phyloP scores from a whole-genome alignment of 2,797 vertebrate genomes.

The Hydrolagus colliei region DNA sequence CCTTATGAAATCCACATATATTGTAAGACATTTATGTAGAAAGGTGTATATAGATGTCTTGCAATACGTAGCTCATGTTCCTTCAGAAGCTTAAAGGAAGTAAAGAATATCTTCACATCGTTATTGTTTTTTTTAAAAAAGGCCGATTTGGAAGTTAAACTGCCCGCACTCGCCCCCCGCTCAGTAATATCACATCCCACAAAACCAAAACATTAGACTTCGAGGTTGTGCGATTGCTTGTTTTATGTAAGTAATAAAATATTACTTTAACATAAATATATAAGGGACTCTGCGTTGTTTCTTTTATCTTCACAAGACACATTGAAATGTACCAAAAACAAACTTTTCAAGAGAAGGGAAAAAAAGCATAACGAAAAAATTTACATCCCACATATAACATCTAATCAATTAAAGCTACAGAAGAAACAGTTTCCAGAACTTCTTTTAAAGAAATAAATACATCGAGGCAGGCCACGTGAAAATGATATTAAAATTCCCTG shows the following conservation, averaged over 20 bases:
- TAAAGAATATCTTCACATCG: not conserved
- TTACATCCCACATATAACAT: constrained; percentile 80
- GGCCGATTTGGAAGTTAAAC: constrained; percentile 15
- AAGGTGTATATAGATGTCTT: not conserved
- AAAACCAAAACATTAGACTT: constrained; percentile 29
- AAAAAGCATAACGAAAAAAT: constrained; percentile 53
- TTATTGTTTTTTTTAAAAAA: not conserved
- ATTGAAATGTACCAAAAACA: constrained; percentile 80
- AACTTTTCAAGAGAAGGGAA: constrained; percentile 68
- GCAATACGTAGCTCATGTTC: not conserved
- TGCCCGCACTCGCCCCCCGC: not conserved
- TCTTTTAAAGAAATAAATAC: constrained; percentile 72
- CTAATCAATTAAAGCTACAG: constrained; percentile 88
- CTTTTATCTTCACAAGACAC: constrained; percentile 79
- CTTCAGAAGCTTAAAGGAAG: not conserved
- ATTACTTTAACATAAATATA: constrained; percentile 83
- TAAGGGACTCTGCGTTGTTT: constrained; percentile 79
- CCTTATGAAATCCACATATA: not conserved
- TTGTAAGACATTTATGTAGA: not conserved
- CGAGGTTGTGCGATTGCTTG: constrained; percentile 79
- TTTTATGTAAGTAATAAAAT: constrained; percentile 89
- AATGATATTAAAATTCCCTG: constrained; percentile 74
- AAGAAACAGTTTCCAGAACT: constrained; percentile 68
- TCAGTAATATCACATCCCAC: not conserved
- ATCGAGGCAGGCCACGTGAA: constrained; percentile 69